Conservation (phyloP, 2,888 invertebrate species). For the Napeogenes sylphis region DNA sequence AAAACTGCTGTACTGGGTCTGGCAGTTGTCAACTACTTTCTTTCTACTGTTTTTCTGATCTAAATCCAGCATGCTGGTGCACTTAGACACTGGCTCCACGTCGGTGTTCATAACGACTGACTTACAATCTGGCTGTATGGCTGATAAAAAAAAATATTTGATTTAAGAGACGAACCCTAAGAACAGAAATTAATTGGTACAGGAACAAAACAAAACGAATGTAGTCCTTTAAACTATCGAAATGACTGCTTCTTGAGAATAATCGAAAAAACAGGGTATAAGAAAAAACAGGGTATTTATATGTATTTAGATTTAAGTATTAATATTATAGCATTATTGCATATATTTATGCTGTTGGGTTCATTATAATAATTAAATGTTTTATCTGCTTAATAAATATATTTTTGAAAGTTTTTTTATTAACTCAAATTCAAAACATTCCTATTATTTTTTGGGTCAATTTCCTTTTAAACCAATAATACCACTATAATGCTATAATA, state of each 20-base stretch:
- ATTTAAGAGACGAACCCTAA: too few relatives aligned
- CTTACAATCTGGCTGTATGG: constrained; percentile 18
- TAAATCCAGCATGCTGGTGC: constrained; percentile 6
- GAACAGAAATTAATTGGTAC: background rate
- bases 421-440: too few relatives aligned
- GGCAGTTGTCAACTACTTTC: constrained; percentile 13
- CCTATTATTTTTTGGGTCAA: too few relatives aligned
- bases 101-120: constrained; percentile 20
- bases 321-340: too few relatives aligned
- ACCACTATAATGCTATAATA: too few relatives aligned
- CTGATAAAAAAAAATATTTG: constrained; percentile 2
- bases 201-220: background rate
- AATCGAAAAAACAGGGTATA: background rate
- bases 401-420: too few relatives aligned
- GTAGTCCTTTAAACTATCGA: background rate
- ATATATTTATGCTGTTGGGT: too few relatives aligned
- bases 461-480: too few relatives aligned
- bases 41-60: background rate
- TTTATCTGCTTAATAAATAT: too few relatives aligned
- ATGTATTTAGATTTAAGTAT: background rate
- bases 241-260: background rate
- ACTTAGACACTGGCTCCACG: constrained; percentile 18
- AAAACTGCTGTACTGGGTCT: constrained; percentile 18
- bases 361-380: too few relatives aligned
- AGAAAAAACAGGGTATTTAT: background rate